phyloP scores from a whole-genome alignment of 1,140 invertebrate species.

The Euwallacea similis region DNA sequence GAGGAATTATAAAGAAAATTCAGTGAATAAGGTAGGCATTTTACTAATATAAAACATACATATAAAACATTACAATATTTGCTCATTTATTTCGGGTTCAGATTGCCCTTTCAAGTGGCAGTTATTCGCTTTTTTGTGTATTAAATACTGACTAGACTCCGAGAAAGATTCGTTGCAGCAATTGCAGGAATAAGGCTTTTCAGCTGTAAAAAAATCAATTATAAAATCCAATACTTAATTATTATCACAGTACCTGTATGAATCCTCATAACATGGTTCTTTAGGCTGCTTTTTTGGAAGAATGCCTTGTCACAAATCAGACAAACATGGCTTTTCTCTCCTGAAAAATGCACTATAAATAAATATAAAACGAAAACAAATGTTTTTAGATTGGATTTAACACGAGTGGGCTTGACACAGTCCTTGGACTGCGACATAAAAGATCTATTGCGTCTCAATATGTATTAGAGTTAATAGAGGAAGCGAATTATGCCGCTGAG shows the following conservation, averaged over 20 bases:
- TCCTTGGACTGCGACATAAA: too few species aligned
- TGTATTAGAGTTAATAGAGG: too few species aligned
- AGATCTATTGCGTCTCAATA: too few species aligned
- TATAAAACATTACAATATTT: too few species aligned
- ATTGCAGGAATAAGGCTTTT: slow-evolving; percentile 50
- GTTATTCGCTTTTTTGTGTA: slow-evolving; percentile 45
- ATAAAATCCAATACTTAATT: neutral
- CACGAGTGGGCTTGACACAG: too few species aligned
- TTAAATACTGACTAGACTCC: slow-evolving; percentile 49
- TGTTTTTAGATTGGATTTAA: too few species aligned
- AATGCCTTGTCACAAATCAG: slow-evolving; percentile 50
- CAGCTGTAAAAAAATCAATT: slow-evolving; percentile 27
- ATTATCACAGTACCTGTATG: slow-evolving; percentile 43
- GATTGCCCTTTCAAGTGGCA: too few species aligned
- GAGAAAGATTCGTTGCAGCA: slow-evolving; percentile 51
- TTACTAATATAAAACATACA: too few species aligned
- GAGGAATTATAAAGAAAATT: too few species aligned
- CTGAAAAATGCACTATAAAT: slow-evolving; percentile 32
- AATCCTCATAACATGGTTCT: slow-evolving; percentile 52
- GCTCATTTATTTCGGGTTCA: too few species aligned
- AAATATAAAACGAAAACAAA: neutral
- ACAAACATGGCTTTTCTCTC: slow-evolving; percentile 48
- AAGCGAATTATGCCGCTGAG: too few species aligned
- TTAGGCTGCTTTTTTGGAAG: slow-evolving; percentile 49
- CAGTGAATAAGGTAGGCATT: too few species aligned